Percentiles rank a stretch among this genome's conserved stretches.
These are phyloP conservation scores for Cecropterus lyciades DNA, from an alignment of 1,140 invertebrate genomes.

Conservation along the genomic window DNA sequence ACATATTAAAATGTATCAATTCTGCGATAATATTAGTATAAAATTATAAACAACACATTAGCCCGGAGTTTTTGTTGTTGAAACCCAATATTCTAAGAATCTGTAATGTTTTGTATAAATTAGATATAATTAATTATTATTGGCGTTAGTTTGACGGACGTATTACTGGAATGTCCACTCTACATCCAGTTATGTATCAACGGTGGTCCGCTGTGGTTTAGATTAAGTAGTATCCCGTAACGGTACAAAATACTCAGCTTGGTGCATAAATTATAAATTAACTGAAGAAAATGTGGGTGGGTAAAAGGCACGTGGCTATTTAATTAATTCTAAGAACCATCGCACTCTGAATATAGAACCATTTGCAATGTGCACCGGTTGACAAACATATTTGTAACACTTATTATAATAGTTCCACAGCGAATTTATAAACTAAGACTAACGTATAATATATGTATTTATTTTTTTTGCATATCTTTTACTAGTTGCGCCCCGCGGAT, in stretches of 20 bases:
- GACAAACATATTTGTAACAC: slow-evolving; percentile 20
- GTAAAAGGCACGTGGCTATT: slow-evolving; percentile 25
- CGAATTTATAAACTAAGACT: too few species aligned
- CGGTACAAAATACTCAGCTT: slow-evolving; percentile 33
- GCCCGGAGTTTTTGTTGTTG: background rate
- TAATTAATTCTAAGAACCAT: slow-evolving; percentile 28
- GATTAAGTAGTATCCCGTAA: slow-evolving; percentile 28
- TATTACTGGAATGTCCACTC: slow-evolving; percentile 3
- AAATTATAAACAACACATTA: background rate
- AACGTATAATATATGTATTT: too few species aligned
- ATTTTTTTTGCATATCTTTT: too few species aligned
- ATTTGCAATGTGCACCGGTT: slow-evolving; percentile 9
- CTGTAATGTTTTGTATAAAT: background rate
- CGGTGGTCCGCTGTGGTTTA: slow-evolving; percentile 22
- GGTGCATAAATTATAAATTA: slow-evolving; percentile 30
- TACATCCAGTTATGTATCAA: slow-evolving; percentile 17
- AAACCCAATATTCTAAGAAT: background rate
- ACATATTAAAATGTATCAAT: too few species aligned
- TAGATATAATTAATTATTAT: background rate
- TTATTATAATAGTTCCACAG: background rate
- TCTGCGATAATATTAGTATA: too few species aligned
- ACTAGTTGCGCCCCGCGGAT: too few species aligned
- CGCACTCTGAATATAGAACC: slow-evolving; percentile 22
- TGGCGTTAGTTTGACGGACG: background rate
- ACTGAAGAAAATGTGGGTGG: slow-evolving; percentile 26